phyloP scores from a whole-genome alignment of 53 echinoderm and acorn worm species.

The Crossaster papposus region DNA sequence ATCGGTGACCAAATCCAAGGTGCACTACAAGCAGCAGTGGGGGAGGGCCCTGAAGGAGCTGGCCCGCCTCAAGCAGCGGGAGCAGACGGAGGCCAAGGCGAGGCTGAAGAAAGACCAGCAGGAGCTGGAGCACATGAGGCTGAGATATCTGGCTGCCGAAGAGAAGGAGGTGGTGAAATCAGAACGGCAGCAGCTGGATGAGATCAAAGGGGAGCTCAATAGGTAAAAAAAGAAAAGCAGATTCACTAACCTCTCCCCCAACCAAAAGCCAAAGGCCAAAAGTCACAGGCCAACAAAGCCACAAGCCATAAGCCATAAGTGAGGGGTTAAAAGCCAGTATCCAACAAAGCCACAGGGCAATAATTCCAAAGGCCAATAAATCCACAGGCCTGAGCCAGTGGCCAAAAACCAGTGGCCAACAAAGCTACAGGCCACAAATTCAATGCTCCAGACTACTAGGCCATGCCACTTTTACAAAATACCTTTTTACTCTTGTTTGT shows the following conservation, averaged over 20 bases:
- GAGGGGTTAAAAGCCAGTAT: too few species aligned
- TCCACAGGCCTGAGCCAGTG: too few species aligned
- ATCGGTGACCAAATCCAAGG: slow-evolving; percentile 88
- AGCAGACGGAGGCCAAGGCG: slow-evolving; percentile 89
- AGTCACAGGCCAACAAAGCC: too few species aligned
- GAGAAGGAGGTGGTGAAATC: slow-evolving; percentile 95
- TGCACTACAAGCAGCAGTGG: slow-evolving; percentile 99
- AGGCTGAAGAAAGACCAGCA: slow-evolving; percentile 89
- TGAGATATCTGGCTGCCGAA: slow-evolving; percentile 93
- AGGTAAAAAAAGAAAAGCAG: slow-evolving; percentile 50
- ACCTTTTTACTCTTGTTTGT: neutral
- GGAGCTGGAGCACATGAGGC: slow-evolving; percentile 96
- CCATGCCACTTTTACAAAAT: too few species aligned
- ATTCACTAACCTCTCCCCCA: too few species aligned
- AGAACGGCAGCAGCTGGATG: slow-evolving; percentile 83
- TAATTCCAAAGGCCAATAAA: too few species aligned
- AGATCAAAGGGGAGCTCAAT: slow-evolving; percentile 92
- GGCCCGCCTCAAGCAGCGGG: slow-evolving; percentile 84
- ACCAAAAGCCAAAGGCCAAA: too few species aligned
- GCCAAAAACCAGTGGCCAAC: too few species aligned
- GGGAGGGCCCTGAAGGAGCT: slow-evolving; percentile 95
- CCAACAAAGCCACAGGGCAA: too few species aligned
- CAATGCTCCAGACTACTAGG: too few species aligned
- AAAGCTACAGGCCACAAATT: too few species aligned
- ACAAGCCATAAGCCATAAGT: too few species aligned